A percentile compares a stretch with the other conserved stretches of the same genome.
These are phyloP conservation scores for Augochlorella aurata DNA, from an alignment of 2,888 invertebrate genomes.

Conservation along the genomic window DNA sequence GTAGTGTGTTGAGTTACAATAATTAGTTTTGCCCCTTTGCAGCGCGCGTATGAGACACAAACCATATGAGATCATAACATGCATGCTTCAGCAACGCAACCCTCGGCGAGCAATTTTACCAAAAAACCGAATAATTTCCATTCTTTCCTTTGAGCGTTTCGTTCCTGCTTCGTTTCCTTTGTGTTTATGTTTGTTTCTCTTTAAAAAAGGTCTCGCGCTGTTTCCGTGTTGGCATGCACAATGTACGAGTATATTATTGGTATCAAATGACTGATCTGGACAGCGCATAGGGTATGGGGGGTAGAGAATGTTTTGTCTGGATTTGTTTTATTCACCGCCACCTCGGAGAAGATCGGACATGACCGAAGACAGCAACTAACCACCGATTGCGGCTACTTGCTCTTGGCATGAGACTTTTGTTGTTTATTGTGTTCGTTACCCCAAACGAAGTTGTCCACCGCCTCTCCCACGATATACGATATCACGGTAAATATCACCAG, in stretches of 20 bases:
- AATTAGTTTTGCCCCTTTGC: slow-evolving; percentile 54
- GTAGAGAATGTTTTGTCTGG: slow-evolving; percentile 22
- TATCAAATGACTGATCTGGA: slow-evolving; percentile 30
- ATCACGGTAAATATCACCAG: slow-evolving; percentile 85
- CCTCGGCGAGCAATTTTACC: slow-evolving; percentile 44
- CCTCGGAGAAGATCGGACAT: slow-evolving; percentile 69
- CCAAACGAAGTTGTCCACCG: slow-evolving; percentile 88
- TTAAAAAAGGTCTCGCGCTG: not conserved
- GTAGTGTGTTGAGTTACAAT: slow-evolving; percentile 39
- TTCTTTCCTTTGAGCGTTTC: not conserved
- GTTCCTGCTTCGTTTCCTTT: not conserved
- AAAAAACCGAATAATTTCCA: slow-evolving; percentile 4
- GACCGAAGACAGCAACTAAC: slow-evolving; percentile 67
- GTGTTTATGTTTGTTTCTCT: not conserved
- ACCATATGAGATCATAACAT: slow-evolving; percentile 18
- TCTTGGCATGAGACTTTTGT: slow-evolving; percentile 76
- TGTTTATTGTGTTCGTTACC: slow-evolving; percentile 83
- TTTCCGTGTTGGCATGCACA: slow-evolving; percentile 53
- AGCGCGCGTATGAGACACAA: slow-evolving; percentile 14
- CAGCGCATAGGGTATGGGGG: slow-evolving; percentile 12
- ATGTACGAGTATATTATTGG: slow-evolving; percentile 18
- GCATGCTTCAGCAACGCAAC: slow-evolving; percentile 50
- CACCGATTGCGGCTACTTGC: slow-evolving; percentile 75
- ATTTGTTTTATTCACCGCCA: slow-evolving; percentile 73
- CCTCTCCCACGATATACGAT: slow-evolving; percentile 89